Evolutionary conservation across 2,113 vertebrate species (phyloP).

Genomic region (Mesocricetus auratus): DNA sequence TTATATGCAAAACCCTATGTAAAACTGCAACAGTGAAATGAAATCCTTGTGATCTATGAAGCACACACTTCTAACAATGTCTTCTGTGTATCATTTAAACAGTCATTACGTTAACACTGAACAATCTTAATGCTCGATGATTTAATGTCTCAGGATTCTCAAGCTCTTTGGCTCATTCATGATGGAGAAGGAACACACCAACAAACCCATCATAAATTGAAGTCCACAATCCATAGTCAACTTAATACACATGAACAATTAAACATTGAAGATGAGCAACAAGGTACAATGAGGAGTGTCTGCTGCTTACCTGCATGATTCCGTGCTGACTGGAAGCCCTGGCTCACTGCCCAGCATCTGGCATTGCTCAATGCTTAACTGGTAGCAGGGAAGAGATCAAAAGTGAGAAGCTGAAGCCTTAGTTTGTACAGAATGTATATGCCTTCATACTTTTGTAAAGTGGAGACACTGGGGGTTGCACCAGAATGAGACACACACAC

Average conservation of each 20-base stretch:
- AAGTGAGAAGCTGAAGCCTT: neutral
- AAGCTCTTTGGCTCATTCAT: neutral
- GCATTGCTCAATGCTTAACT: neutral
- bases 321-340: neutral
- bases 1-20: neutral
- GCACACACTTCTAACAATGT: neutral
- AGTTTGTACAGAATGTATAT: neutral
- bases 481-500: neutral
- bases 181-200: neutral
- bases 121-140: slow-evolving; percentile 1
- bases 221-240: neutral
- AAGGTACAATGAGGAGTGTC: neutral
- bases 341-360: neutral
- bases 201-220: neutral
- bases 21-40: slow-evolving; percentile 21
- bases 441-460: neutral
- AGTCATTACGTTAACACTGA: neutral
- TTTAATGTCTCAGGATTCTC: neutral
- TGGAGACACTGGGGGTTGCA: neutral
- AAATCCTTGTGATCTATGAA: neutral
- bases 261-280: neutral
- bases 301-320: neutral
- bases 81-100: neutral
- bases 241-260: neutral
- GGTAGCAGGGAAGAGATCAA: neutral